These are phyloP conservation scores for Cantharis flavilabris DNA, from an alignment of 2,888 invertebrate species.

Conservation along the genomic window DNA sequence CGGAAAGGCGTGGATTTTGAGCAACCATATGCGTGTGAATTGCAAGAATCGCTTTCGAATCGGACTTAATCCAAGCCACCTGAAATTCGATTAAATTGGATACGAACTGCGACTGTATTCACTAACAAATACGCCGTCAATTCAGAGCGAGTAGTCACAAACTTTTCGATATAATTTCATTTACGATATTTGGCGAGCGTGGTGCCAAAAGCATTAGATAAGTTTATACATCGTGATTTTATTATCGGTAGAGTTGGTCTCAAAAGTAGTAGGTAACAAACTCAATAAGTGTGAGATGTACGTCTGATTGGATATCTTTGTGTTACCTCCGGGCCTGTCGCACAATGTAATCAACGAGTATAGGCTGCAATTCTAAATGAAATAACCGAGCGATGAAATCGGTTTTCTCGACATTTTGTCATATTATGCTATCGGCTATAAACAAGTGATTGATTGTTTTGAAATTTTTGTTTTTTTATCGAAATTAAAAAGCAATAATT, in stretches of 20 bases:
- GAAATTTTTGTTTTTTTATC: background rate
- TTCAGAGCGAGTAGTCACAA: slow-evolving; percentile 25
- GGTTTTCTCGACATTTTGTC: slow-evolving; percentile 35
- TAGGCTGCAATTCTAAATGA: slow-evolving; percentile 43
- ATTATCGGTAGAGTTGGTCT: slow-evolving; percentile 50
- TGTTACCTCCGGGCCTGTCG: slow-evolving; percentile 53
- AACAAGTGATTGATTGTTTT: slow-evolving; percentile 5
- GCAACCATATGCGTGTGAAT: slow-evolving; percentile 90
- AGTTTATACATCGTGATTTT: slow-evolving; percentile 51
- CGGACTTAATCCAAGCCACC: slow-evolving; percentile 93
- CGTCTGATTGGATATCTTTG: slow-evolving; percentile 57
- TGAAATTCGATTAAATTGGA: slow-evolving; percentile 53
- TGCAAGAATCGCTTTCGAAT: slow-evolving; percentile 86
- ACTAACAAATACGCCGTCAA: slow-evolving; percentile 40
- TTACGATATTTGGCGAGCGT: slow-evolving; percentile 45
- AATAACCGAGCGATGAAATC: slow-evolving; percentile 39
- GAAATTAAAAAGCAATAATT: background rate
- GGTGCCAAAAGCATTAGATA: slow-evolving; percentile 39
- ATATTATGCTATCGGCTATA: slow-evolving; percentile 22
- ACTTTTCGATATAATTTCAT: slow-evolving; percentile 46
- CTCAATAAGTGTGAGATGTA: slow-evolving; percentile 57
- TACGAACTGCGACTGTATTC: slow-evolving; percentile 38
- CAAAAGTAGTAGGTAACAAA: slow-evolving; percentile 53
- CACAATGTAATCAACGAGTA: slow-evolving; percentile 56
- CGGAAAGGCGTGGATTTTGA: slow-evolving; percentile 81